Conservation (phyloP, 1,140 invertebrate genomes). For the Melitaea cinxia region DNA sequence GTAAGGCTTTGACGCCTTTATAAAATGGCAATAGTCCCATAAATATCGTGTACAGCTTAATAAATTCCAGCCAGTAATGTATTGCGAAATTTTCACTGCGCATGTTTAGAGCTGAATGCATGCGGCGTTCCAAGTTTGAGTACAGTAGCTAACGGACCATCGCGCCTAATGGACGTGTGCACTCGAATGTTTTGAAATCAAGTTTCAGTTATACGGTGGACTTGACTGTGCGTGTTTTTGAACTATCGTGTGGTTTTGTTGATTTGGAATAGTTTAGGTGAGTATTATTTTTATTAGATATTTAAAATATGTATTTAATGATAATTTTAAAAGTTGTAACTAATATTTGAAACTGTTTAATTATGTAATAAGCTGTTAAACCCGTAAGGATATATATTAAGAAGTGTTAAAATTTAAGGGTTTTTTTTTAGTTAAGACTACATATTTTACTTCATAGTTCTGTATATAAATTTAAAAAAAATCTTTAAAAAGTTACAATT, state of each 20-base stretch:
- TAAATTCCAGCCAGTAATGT: slow-evolving; percentile 25
- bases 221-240: slow-evolving; percentile 33
- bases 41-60: slow-evolving; percentile 23
- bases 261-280: slow-evolving; percentile 16
- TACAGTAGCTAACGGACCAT: slow-evolving; percentile 32
- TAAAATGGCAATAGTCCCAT: slow-evolving; percentile 22
- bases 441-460: no score
- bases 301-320: not conserved
- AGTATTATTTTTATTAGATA: no score
- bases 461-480: no score
- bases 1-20: slow-evolving; percentile 26
- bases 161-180: slow-evolving; percentile 22
- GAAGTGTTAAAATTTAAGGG: no score
- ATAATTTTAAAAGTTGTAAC: not conserved
- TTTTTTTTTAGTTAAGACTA: no score
- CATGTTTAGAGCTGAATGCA: slow-evolving; percentile 34
- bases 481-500: no score
- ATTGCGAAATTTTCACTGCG: slow-evolving; percentile 36
- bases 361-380: not conserved
- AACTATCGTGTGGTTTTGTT: slow-evolving; percentile 14
- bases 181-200: not conserved
- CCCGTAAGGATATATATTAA: no score
- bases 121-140: slow-evolving; percentile 37
- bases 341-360: not conserved
- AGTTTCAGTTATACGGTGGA: slow-evolving; percentile 24